Base-by-base conservation (phyloP, 1,140 invertebrate genomes). In the Pachypsylla venusta region DNA sequence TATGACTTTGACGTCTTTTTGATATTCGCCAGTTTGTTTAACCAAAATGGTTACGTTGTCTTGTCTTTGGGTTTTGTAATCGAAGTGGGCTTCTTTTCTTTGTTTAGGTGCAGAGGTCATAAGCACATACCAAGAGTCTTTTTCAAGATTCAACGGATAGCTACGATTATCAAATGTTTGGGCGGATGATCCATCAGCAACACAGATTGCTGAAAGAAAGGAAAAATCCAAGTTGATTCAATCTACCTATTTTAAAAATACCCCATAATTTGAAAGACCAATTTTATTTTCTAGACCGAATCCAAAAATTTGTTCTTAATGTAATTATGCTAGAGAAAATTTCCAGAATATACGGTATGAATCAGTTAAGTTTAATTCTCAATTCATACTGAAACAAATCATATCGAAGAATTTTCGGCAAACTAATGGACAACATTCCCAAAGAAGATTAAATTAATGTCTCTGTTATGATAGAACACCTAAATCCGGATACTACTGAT, bases 121-220 rank as follows among this genome's bases (percentile, higher is more conserved):
- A 26, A 57, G 27, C 25, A 82, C 76, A 60, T 83, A 76, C 78
- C 79, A 82, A 56, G 75, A 77, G 16, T 75, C 68, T 19, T 48
- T 48, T 20, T 74, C 73, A 5, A 83, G 59, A 13, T 70, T 64
- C 55, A 79, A 67, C 2, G 76, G 69, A 63, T 79, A 82, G 14
- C 70, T 71, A 13, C 69, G 73, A 62, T 78, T 75, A 65, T 80
- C 79, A 70, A 84, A 84, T 0, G 81, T 84, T 60, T 70, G 75
- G 14, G 75, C 73, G 35, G 68, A 66, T 12, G 67, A 70, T 1
- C 71, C 67, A 61, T 83, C 81, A 40, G 84, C 64, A n/a, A 72
- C 67, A 64, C 83, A 85, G 40, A 65, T 70, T 30, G 73, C 82
- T 83, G 69, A 55, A 73, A 64, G 64, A 61, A 7, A 26, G 55